Conservation (phyloP, 2,888 invertebrate species). For the Spisula solida region DNA sequence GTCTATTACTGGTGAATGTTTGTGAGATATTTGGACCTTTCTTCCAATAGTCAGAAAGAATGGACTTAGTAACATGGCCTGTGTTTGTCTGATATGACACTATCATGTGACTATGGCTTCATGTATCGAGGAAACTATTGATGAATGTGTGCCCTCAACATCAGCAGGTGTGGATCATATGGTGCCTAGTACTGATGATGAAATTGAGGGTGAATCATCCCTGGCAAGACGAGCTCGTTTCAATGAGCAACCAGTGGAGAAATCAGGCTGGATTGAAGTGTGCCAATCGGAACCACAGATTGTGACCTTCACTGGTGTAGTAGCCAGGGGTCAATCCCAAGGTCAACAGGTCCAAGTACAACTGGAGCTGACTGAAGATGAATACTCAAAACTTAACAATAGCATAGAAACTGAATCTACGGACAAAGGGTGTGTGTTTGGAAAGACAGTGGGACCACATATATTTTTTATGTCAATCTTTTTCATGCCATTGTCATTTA, state of each 20-base stretch:
- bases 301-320: slow-evolving; percentile 67
- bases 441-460: slow-evolving; percentile 90
- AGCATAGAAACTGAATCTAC: slow-evolving; percentile 81
- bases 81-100: neutral
- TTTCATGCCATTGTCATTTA: slow-evolving; percentile 91
- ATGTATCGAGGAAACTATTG: slow-evolving; percentile 51
- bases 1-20: neutral
- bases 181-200: slow-evolving; percentile 26
- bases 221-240: slow-evolving; percentile 60
- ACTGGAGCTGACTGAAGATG: slow-evolving; percentile 90
- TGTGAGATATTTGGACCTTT: neutral
- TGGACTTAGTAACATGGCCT: neutral
- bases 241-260: slow-evolving; percentile 65
- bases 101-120: slow-evolving; percentile 50
- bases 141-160: slow-evolving; percentile 12
- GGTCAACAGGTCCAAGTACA: slow-evolving; percentile 92
- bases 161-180: neutral
- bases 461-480: slow-evolving; percentile 90
- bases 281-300: slow-evolving; percentile 62
- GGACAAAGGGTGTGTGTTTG: slow-evolving; percentile 88
- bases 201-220: slow-evolving; percentile 50
- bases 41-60: neutral
- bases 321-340: slow-evolving; percentile 90
- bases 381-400: slow-evolving; percentile 91
- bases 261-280: slow-evolving; percentile 70